Conservation (phyloP, 2,888 invertebrate species). For the Torymus tubicola region DNA sequence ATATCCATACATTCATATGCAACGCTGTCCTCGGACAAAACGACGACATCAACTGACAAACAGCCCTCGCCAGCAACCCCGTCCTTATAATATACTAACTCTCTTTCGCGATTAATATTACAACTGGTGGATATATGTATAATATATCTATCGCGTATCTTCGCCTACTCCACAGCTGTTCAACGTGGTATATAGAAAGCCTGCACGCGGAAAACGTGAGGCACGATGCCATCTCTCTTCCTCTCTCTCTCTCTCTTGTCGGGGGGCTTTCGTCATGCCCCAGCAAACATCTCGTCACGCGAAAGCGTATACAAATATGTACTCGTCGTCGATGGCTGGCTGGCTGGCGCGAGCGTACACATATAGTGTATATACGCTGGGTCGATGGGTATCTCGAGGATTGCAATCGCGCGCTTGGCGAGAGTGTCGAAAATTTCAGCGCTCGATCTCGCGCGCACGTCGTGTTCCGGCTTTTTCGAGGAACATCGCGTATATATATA, state of each 20-base stretch:
- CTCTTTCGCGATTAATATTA: too few relatives aligned
- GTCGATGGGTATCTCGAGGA: constrained; percentile 32
- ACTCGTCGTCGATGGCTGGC: constrained; percentile 23
- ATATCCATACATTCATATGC: too few relatives aligned
- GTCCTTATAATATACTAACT: too few relatives aligned
- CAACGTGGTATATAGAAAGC: too few relatives aligned
- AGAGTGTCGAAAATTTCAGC: constrained; percentile 36
- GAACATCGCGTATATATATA: background rate
- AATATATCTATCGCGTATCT: too few relatives aligned
- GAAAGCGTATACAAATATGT: constrained; percentile 48
- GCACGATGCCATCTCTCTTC: background rate
- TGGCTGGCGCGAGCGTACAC: background rate
- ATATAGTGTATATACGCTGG: background rate
- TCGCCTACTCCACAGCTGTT: too few relatives aligned
- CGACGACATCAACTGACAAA: too few relatives aligned
- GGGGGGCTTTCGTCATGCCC: constrained; percentile 40
- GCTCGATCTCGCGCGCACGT: background rate
- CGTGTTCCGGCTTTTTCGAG: constrained; percentile 3
- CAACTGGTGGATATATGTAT: too few relatives aligned
- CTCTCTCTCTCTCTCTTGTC: too few relatives aligned
- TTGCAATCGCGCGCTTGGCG: constrained; percentile 16
- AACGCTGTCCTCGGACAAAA: too few relatives aligned
- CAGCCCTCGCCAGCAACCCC: too few relatives aligned
- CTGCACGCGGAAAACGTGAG: background rate
- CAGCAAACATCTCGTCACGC: constrained; percentile 46